These are phyloP conservation scores for Gymnocephalus cernua DNA, from an alignment of 2,113 vertebrate genomes.

Conservation along the genomic window DNA sequence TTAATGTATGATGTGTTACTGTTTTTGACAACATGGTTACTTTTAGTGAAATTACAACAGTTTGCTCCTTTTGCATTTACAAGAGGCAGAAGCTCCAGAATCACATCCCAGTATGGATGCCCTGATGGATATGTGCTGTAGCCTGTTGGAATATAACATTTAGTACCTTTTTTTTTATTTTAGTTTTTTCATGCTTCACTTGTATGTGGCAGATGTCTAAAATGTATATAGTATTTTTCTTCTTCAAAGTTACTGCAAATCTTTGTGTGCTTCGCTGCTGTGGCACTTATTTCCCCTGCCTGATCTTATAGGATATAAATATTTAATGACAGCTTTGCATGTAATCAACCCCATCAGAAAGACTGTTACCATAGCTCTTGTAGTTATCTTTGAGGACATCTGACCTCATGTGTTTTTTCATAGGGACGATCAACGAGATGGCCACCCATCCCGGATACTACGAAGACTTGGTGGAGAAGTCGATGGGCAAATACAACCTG, in stretches of 20 bases:
- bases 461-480: constrained; percentile 96
- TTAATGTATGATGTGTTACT: neutral
- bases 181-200: too few species aligned
- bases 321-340: neutral
- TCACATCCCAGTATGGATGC: too few species aligned
- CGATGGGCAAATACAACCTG: constrained; percentile 97
- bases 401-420: neutral
- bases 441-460: constrained; percentile 97
- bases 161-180: neutral
- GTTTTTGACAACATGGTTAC: neutral
- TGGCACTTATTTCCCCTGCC: neutral
- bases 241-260: too few species aligned
- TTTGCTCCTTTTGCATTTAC: neutral
- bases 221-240: too few species aligned
- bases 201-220: too few species aligned
- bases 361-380: neutral
- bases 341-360: neutral
- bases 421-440: constrained; percentile 98
- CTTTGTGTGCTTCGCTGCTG: neutral
- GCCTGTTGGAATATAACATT: too few species aligned
- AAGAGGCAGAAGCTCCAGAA: too few species aligned
- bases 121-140: too few species aligned
- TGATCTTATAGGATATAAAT: neutral
- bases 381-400: neutral
- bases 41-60: neutral